Evolutionary conservation across 1,140 invertebrate species (phyloP).

Genomic region (Potamilus streckersoni): DNA sequence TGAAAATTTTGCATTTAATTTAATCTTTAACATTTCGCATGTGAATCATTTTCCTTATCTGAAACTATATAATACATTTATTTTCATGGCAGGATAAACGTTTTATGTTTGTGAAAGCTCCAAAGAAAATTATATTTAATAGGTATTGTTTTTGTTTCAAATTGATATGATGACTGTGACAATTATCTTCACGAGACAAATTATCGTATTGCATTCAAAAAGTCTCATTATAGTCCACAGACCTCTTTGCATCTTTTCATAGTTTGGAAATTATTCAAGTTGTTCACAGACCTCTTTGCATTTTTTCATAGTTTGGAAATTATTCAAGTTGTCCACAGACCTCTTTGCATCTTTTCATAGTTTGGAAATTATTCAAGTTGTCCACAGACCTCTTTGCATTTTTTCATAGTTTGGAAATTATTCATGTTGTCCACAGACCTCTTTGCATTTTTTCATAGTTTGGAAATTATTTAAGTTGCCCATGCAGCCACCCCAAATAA

Average conservation of each 20-base stretch:
- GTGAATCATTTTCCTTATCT: too few relatives aligned
- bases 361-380: slow-evolving; percentile 65
- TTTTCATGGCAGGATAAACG: too few relatives aligned
- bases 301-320: slow-evolving; percentile 50
- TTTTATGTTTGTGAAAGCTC: too few relatives aligned
- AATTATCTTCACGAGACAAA: too few relatives aligned
- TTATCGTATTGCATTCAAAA: too few relatives aligned
- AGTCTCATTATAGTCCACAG: background rate
- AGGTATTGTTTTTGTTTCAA: too few relatives aligned
- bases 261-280: slow-evolving; percentile 63
- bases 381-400: slow-evolving; percentile 34
- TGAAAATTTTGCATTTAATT: too few relatives aligned
- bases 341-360: slow-evolving; percentile 30
- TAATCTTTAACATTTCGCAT: too few relatives aligned
- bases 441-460: slow-evolving; percentile 31
- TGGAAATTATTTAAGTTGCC: slow-evolving; percentile 67
- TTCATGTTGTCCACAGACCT: background rate
- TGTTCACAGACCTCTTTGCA: slow-evolving; percentile 42
- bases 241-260: slow-evolving; percentile 6
- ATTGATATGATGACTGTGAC: too few relatives aligned
- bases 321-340: slow-evolving; percentile 51
- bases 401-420: too few relatives aligned
- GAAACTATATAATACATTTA: too few relatives aligned
- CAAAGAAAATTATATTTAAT: too few relatives aligned
- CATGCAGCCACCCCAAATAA: slow-evolving; percentile 63